Conservation (phyloP, 2,113 vertebrate genomes). For the Hypanus sabinus region DNA sequence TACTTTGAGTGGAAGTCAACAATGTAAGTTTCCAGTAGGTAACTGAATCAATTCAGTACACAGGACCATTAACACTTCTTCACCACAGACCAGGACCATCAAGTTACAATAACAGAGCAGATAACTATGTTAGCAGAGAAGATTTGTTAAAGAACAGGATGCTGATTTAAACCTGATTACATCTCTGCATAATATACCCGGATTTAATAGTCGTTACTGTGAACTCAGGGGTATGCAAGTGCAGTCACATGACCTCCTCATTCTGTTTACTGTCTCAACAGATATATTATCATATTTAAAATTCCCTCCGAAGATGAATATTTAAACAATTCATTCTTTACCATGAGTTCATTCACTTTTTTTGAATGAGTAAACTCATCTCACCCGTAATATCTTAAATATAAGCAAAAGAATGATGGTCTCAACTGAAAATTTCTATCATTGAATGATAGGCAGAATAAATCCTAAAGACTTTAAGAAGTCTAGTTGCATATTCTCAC, state of each 20-base stretch:
- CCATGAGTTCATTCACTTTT: neutral
- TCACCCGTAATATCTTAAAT: conserved; percentile 19
- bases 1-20: neutral
- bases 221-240: neutral
- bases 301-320: neutral
- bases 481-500: neutral
- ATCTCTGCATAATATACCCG: neutral
- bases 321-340: neutral
- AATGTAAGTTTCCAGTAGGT: neutral
- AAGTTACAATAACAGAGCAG: neutral
- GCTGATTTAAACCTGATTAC: neutral
- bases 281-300: neutral
- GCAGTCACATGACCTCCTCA: neutral
- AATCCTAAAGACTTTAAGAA: neutral
- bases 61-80: neutral
- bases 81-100: neutral
- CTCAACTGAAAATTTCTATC: neutral
- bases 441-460: neutral
- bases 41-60: neutral
- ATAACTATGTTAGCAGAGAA: neutral
- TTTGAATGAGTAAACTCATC: neutral
- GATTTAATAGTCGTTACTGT: neutral
- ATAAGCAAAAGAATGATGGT: neutral
- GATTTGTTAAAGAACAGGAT: neutral
- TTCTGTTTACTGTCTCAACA: neutral